Base-by-base conservation (phyloP, 2,888 invertebrate genomes). In the Stictocephala bisonia region DNA sequence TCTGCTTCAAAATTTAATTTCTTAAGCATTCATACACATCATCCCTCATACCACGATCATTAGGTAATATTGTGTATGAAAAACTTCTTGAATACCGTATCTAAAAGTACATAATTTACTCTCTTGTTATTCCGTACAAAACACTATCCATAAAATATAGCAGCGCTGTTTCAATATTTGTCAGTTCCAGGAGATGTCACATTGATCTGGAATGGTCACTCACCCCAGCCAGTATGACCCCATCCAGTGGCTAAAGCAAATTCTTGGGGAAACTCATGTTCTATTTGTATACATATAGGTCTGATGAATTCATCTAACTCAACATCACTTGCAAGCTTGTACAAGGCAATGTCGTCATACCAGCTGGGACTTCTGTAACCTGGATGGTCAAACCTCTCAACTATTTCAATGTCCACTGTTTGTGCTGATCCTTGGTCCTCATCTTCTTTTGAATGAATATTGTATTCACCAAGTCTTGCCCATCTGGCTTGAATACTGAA, bases 321-420 rank as follows among this genome's bases (percentile, higher is more conserved):
- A 9, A 89, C 88, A 0, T 84, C 82, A 15, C 82, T 78, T 3
- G 85, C 83, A 31, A 90, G 83, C 80, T 85, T 86, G 76, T 92
- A 84, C 9, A 92, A 80, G 0, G 90, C 91, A 72, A 92, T 88
- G 77, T 93, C 92, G 79, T 92, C 86, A 80, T 86, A 87, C 26
- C 83, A 83, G 0, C 87, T 85, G 0, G 88, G 87, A 0, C 86
- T 83, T 48, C 84, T 84, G 79, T 88, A 90, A 0, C 84, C 81
- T 0, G 90, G 89, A 82, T 91, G 90, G 0, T 82, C 77, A 0
- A 88, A 81, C 0, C 85, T 82, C 29, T 85, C 79, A 0, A 81
- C 82, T 0, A 90, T 81, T 2, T 80, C 77, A 72, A 87, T 84
- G 48, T 87, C 87, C 79, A 88, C 88, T 3, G 86, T 84, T n/a